Base-by-base conservation (phyloP, 2,888 invertebrate genomes). In the Mythimna impura region DNA sequence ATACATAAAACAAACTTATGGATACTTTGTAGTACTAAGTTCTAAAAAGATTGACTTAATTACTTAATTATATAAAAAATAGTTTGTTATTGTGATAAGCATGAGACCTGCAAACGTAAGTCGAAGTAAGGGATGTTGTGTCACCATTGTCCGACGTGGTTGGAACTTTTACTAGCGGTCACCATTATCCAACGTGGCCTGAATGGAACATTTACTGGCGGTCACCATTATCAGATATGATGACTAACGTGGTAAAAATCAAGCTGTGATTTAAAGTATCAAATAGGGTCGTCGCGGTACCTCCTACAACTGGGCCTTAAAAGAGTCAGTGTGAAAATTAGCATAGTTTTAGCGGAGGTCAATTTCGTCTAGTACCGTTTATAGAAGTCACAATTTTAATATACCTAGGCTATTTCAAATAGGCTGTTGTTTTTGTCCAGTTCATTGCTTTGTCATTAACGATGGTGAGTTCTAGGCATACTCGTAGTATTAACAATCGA, bases 371-470 rank as follows among this genome's bases (percentile, higher is more conserved):
- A 87, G 85, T 80, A 86, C 84, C 80, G 82, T 79, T 76, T 66
- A 89, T 89, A 91, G 87, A 88, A 88, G 88, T 90, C 91, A 91
- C 91, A 91, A 91, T 88, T 89, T 82, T 85, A 86, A 86, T 80
- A 87, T 73, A 76, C 66, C 58, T 92, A 91, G 90, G 87, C 83
- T 83, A 83, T 85, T 87, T 81, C 73, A 85, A 86, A 85, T 90
- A 92, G 90, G 88, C 88, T 85, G 87, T 89, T 85, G 81, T 77
- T 85, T 87, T 88, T 89, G 87, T 91, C 89, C 89, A 90, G 87
- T 88, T 85, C 84, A 87, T 90, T 89, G 90, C 90, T 92, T 90
- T 85, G 61, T 86, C 88, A 83, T 76, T 85, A 84, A 87, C 80
- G 65, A 76, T 65, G 82, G 85, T 84, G 87, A 86, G 66, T 70